Evolutionary conservation across 2,797 vertebrate species (phyloP).

Genomic region (Hapalemur alaotrensis): DNA sequence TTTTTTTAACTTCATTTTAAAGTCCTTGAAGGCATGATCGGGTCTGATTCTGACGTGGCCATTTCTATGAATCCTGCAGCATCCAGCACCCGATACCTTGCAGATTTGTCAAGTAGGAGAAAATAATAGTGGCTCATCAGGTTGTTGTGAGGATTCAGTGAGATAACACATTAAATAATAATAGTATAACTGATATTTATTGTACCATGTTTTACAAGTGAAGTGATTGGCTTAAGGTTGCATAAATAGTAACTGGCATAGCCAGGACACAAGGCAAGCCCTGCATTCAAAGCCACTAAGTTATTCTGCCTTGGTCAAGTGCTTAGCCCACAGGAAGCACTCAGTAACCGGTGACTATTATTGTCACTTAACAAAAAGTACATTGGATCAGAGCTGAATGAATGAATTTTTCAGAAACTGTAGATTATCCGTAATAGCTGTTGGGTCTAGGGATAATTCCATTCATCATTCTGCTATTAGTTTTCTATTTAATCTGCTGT

Average conservation of each 20-base stretch:
- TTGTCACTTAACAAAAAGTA: constrained; percentile 35
- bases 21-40: not conserved
- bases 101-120: not conserved
- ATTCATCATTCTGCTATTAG: constrained; percentile 70
- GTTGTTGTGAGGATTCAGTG: not conserved
- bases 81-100: not conserved
- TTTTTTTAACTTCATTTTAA: not conserved
- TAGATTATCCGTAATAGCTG: constrained; percentile 36
- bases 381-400: constrained; percentile 46
- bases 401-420: constrained; percentile 39
- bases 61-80: not conserved
- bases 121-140: not conserved
- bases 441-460: constrained; percentile 24
- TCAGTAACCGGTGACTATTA: constrained; percentile 32
- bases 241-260: not conserved
- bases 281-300: not conserved
- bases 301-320: not conserved
- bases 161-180: not conserved
- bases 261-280: not conserved
- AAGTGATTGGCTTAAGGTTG: not conserved
- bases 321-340: not conserved
- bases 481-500: constrained; percentile 64
- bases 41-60: not conserved
- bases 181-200: not conserved
- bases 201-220: constrained; percentile 27